Conservation (phyloP, 2,888 invertebrate genomes). For the Athripsodes cinereus region DNA sequence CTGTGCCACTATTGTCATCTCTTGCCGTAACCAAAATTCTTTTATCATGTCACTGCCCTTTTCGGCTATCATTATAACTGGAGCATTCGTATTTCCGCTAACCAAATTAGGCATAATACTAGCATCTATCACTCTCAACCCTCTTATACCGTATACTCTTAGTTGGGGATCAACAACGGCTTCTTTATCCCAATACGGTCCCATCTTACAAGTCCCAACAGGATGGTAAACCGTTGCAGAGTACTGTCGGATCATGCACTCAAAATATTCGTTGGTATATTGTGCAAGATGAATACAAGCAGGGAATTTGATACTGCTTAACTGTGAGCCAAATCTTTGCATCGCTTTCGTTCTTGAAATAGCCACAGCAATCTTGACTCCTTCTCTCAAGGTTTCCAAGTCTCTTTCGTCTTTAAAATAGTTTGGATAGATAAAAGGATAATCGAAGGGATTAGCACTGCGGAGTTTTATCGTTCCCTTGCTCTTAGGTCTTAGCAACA, state of each 20-base stretch:
- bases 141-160: slow-evolving; percentile 71
- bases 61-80: slow-evolving; percentile 85
- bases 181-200: slow-evolving; percentile 75
- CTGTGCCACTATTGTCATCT: neutral
- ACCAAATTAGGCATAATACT: slow-evolving; percentile 83
- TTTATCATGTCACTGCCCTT: slow-evolving; percentile 86
- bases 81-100: slow-evolving; percentile 82
- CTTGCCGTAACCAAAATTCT: slow-evolving; percentile 67
- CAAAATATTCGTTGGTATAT: slow-evolving; percentile 75
- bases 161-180: slow-evolving; percentile 79
- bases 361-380: slow-evolving; percentile 76
- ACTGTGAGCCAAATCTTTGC: slow-evolving; percentile 62
- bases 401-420: slow-evolving; percentile 80
- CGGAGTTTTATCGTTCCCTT: slow-evolving; percentile 75
- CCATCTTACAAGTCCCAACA: slow-evolving; percentile 85
- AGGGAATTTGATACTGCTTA: slow-evolving; percentile 69
- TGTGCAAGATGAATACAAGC: slow-evolving; percentile 63
- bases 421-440: slow-evolving; percentile 88
- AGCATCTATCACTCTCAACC: slow-evolving; percentile 75
- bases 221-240: slow-evolving; percentile 83
- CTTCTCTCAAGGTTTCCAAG: slow-evolving; percentile 72
- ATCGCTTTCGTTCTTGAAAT: slow-evolving; percentile 76
- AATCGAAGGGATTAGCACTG: slow-evolving; percentile 78
- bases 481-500: slow-evolving; percentile 78
- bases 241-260: slow-evolving; percentile 80